Evolutionary conservation across 2,888 invertebrate species (phyloP).

Genomic region (Drosophila dives): DNA sequence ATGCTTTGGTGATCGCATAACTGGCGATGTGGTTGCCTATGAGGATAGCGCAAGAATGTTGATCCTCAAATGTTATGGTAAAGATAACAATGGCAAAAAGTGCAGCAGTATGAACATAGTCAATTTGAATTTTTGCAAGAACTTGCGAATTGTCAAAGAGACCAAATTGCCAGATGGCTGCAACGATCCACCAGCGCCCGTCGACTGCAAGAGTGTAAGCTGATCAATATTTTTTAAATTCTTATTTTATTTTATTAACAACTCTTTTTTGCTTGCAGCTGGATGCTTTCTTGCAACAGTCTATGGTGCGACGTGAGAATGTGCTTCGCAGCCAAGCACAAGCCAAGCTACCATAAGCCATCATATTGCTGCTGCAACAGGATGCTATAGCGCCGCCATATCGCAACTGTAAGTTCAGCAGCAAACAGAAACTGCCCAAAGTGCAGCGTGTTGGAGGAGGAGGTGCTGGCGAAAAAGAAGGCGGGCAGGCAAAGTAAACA

Average conservation of each 20-base stretch:
- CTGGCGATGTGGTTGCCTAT: constrained; percentile 46
- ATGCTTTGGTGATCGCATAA: constrained; percentile 39
- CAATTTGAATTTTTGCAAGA: constrained; percentile 51
- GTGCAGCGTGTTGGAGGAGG: constrained; percentile 27
- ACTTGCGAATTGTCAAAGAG: constrained; percentile 47
- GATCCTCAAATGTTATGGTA: constrained; percentile 28
- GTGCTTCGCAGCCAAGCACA: constrained; percentile 12
- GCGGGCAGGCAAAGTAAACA: neutral
- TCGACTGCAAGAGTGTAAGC: constrained; percentile 37
- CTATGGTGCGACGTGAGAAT: constrained; percentile 22
- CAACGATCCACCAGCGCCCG: constrained; percentile 21
- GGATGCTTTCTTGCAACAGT: constrained; percentile 25
- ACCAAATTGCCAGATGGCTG: constrained; percentile 1
- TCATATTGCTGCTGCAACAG: constrained; percentile 38
- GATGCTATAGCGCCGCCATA: constrained; percentile 49
- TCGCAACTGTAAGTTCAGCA: constrained; percentile 26
- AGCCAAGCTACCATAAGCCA: constrained; percentile 33
- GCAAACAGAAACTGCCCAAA: constrained; percentile 21
- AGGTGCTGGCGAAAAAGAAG: neutral
- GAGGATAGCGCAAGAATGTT: constrained; percentile 51
- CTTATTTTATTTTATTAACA: neutral
- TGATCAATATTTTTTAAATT: too few relatives aligned
- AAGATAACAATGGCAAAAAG: constrained; percentile 19
- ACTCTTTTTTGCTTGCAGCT: constrained; percentile 30
- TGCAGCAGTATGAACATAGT: constrained; percentile 35